Evolutionary conservation across 2,113 vertebrate species (phyloP).

Genomic region (Plotosus lineatus): DNA sequence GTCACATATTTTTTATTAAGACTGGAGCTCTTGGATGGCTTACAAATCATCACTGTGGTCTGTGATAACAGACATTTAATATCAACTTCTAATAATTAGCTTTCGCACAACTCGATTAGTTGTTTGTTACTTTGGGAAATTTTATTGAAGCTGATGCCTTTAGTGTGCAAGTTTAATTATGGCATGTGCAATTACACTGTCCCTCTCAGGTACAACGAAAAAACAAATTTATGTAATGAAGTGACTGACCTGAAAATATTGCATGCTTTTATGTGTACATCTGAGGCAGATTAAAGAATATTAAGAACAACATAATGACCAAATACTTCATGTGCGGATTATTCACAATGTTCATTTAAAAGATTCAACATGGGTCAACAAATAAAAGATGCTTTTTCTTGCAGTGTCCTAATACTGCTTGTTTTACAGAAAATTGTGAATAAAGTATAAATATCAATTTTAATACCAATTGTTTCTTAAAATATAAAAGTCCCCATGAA

Average conservation of each 20-base stretch:
- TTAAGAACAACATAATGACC: constrained; percentile 45
- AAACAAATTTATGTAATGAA: constrained; percentile 51
- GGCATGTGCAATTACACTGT: constrained; percentile 52
- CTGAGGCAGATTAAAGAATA: constrained; percentile 36
- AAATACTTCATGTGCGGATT: not conserved
- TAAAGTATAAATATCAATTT: not conserved
- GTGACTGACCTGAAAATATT: constrained; percentile 55
- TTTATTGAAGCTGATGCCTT: constrained; percentile 59
- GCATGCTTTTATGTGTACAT: constrained; percentile 2
- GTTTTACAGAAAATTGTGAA: not conserved
- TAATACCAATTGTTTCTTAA: not conserved
- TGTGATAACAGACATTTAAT: constrained; percentile 16
- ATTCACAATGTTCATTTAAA: not conserved
- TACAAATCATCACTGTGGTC: constrained; percentile 33
- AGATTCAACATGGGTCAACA: not conserved
- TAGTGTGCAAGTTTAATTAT: constrained; percentile 59
- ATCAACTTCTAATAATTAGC: constrained; percentile 43
- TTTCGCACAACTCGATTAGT: constrained; percentile 61
- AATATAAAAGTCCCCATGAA: not conserved
- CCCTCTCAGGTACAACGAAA: constrained; percentile 38
- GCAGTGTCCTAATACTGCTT: not conserved
- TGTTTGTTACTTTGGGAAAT: constrained; percentile 63
- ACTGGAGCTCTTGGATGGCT: not conserved
- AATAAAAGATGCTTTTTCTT: not conserved
- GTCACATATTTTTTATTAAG: constrained; percentile 19